Evolutionary conservation across 2,113 vertebrate genomes (phyloP), one percentile per base, ranked within the genome.

Genomic region (Actenoides hombroni): DNA sequence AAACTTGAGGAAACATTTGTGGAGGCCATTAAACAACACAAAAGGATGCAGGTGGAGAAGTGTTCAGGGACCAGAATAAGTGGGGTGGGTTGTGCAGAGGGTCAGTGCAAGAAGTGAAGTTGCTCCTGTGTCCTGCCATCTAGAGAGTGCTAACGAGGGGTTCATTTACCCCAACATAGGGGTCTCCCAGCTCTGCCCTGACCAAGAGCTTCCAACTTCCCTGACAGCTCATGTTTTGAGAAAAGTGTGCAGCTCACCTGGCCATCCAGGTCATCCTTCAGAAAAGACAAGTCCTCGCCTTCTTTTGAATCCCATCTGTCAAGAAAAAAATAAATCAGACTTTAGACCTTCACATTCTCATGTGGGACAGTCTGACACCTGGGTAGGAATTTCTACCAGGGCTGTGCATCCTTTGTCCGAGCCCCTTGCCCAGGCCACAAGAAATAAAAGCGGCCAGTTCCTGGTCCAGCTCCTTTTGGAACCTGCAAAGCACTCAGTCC

Each of bases 221-320:
- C 68, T 74, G 21, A 25, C 6, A 61, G 35, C 5, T 24, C 39
- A 18, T 11, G 5, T 44, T 40, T 28, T 19, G 26, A 79, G 71
- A 33, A 75, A 69, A 39, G 35, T 40, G 25, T 44, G 39, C 61
- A 76, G 39, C 97, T 95, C 83, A 98, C 98, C 92, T 96, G 97
- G 56, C 85, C 68, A 21, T 95, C 96, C 15, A 33, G 61, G 18
- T 97, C 96, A 92, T 98, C 96, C 69, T 97, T 97, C 94, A 92
- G 81, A 86, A 93, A 75, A 77, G 64, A 48, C 37, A 89, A 46
- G 40, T 98, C 96, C 40, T 98, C 97, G 23, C 91, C 95, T 95
- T 98, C 98, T 94, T 98, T 98, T 56, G 42, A 31, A 64, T 98
- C 98, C 97, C 97, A 98, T 69, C 98, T 98, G 90, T 37, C 79